Base-by-base conservation (phyloP, 2,888 invertebrate genomes). In the Drosophila fungiperda region DNA sequence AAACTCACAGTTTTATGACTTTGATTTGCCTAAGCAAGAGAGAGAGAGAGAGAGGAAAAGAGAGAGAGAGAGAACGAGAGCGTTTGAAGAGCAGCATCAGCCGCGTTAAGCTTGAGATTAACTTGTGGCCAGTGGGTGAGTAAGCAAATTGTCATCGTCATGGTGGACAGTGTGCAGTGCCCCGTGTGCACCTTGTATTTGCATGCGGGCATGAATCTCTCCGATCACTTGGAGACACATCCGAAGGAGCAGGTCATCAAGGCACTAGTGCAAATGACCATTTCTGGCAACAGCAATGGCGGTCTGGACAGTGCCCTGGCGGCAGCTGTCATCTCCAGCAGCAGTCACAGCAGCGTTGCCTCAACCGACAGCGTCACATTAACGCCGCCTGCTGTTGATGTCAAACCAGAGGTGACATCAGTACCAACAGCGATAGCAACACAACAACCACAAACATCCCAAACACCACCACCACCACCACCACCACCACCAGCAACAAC, bases 201-300 rank as follows among this genome's bases (percentile, higher is more conserved):
- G 81, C 95, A 97, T 83, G 96, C 96, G 93, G 97, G 97, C 67
- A 97, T 97, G 94, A 95, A 96, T 70, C 94, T 97, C 83, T 96
- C 96, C 92, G 95, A 95, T 78, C 97, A 97, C 92, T 94, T 97
- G 92, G 96, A 96, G 91, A 97, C 97, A 33, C 97, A 97, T 94
- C 97, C 97, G 49, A 97, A 97, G 93, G 97, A 97, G 87, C 97
- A 97, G 93, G 97, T 97, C 59, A 97, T 97, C 83, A 96, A 96
- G 92, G 97, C 97, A 32, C 94, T 97, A 76, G 93, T 95, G 63
- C 92, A 93, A 76, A 87, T 93, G 90, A 92, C 92, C 45, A 90
- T 92, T 62, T 78, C 81, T 17, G 89, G 89, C 15, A 76, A 68
- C 64, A 86, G 59, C 69, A 20, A 36, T 36, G 36, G 36, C 15